Evolutionary conservation across 1,140 invertebrate species (phyloP).

Genomic region (Rhopalosiphum padi): DNA sequence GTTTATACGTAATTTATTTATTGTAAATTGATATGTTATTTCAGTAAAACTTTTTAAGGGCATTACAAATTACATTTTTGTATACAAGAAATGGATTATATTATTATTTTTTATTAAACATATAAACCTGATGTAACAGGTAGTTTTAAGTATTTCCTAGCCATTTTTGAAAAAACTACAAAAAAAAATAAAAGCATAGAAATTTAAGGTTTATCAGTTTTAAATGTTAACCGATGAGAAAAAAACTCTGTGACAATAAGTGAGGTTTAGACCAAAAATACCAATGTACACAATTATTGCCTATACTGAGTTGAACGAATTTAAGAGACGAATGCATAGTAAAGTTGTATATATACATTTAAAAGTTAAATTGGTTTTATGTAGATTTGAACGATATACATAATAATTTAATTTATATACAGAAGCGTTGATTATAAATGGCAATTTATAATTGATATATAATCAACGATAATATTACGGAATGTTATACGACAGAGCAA

Average conservation of each 20-base stretch:
- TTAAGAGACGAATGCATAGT: neutral
- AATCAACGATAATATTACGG: neutral
- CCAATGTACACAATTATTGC: neutral
- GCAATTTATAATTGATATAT: neutral
- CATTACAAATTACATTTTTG: neutral
- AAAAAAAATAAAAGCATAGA: neutral
- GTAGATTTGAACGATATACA: neutral
- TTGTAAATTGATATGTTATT: neutral
- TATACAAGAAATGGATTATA: too few relatives aligned
- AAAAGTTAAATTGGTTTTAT: slow-evolving; percentile 18
- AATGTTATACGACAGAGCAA: neutral
- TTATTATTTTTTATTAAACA: too few relatives aligned
- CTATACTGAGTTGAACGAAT: neutral
- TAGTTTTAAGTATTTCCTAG: too few relatives aligned
- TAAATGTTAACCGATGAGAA: neutral
- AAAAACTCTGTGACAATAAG: neutral
- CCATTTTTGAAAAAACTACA: too few relatives aligned
- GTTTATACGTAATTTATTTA: too few relatives aligned
- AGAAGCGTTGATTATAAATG: neutral
- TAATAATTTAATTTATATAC: neutral
- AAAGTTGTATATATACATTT: neutral
- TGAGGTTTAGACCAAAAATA: neutral
- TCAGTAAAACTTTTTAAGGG: neutral
- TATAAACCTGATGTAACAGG: too few relatives aligned
- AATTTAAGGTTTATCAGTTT: neutral